phyloP scores from a whole-genome alignment of 2,113 vertebrate genomes.

The Hystrix brachyura region DNA sequence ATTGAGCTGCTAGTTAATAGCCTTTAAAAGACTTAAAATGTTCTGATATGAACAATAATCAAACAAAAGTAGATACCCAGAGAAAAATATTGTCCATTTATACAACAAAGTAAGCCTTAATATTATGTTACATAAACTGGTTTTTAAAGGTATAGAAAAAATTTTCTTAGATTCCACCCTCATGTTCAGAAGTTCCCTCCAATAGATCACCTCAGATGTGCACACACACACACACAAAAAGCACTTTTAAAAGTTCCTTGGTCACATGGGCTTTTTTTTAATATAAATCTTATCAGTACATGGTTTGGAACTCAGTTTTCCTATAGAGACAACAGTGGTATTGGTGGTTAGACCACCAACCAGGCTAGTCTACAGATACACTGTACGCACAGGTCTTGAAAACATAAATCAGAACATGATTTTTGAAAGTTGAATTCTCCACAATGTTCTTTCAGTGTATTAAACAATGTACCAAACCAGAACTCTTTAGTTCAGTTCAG shows the following conservation, averaged over 20 bases:
- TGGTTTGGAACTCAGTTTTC: not conserved
- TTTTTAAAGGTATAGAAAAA: not conserved
- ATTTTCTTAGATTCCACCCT: not conserved
- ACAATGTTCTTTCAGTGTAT: not conserved
- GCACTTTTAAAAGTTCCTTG: constrained; percentile 23
- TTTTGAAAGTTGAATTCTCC: not conserved
- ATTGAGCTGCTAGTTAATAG: not conserved
- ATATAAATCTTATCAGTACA: too few species aligned
- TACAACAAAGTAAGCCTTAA: not conserved
- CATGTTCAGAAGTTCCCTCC: not conserved
- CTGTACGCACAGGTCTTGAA: not conserved
- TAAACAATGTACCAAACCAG: not conserved
- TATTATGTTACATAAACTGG: not conserved
- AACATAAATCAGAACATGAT: not conserved
- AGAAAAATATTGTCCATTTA: not conserved
- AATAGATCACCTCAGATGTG: not conserved
- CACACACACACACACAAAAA: not conserved
- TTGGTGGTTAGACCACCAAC: not conserved
- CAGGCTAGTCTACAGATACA: not conserved
- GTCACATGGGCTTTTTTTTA: not conserved
- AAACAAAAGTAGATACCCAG: not conserved
- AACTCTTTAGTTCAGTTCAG: not conserved
- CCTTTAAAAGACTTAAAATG: not conserved
- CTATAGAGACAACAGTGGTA: too few species aligned
- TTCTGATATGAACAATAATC: not conserved